Percentiles rank a stretch among this genome's conserved stretches.
Evolutionary conservation across 1,140 invertebrate species (phyloP).

Genomic region (Sminthurides bifidus): DNA sequence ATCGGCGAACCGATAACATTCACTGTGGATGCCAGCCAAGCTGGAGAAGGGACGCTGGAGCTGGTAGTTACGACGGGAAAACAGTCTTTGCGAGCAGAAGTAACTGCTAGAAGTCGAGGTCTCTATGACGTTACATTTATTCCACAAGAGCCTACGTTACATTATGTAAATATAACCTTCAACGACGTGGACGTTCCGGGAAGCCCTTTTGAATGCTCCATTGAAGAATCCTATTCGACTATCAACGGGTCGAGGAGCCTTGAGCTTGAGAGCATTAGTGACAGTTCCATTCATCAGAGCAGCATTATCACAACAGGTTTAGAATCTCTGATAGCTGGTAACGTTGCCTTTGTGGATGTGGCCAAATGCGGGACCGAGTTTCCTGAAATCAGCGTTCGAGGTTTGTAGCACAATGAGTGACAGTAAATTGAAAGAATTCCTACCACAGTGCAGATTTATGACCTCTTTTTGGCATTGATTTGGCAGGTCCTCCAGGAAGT

Average conservation of each 20-base stretch:
- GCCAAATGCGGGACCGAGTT: conserved; percentile 42
- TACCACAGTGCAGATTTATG: too few relatives aligned
- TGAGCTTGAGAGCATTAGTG: conserved; percentile 23
- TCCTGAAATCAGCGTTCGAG: conserved; percentile 40
- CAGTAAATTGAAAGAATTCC: too few relatives aligned
- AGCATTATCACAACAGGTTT: conserved; percentile 37
- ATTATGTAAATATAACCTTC: conserved; percentile 92
- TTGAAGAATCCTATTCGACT: conserved; percentile 26
- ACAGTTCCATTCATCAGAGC: conserved; percentile 18
- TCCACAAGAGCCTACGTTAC: conserved; percentile 73
- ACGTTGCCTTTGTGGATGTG: conserved; percentile 48
- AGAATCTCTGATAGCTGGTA: conserved; percentile 45
- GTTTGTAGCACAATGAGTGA: too few relatives aligned
- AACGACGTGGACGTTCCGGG: conserved; percentile 62
- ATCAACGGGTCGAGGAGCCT: conserved; percentile 18
- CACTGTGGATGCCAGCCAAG: conserved; percentile 86
- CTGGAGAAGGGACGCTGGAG: conserved; percentile 89
- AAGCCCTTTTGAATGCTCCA: conserved; percentile 28
- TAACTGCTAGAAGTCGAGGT: conserved; percentile 76
- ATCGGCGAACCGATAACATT: conserved; percentile 76
- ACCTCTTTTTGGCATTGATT: too few relatives aligned
- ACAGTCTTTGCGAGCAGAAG: conserved; percentile 48
- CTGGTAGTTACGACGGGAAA: conserved; percentile 83
- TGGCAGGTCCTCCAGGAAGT: conserved; percentile 41
- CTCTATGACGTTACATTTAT: conserved; percentile 95